Evolutionary conservation across 2,888 invertebrate species (phyloP), one percentile per base, ranked within the genome.

Genomic region (Anagyrus pseudococci): DNA sequence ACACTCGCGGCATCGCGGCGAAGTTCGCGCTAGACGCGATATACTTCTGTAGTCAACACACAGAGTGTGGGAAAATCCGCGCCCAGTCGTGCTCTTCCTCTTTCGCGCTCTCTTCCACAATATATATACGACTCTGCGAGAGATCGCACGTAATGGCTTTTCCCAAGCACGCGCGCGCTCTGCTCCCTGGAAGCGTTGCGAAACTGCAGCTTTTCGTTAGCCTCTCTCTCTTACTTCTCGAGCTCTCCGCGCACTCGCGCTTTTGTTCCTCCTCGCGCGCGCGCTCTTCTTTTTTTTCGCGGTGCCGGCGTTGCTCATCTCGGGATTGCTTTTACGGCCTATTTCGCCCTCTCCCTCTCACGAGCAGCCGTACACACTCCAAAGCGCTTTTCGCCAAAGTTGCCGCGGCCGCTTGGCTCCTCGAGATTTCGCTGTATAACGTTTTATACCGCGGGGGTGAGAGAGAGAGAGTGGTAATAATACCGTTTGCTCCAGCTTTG

Each of bases 61-160:
- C 23, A 10, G 43, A 54, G 58, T 54, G 58, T 62, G 62, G 58
- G 62, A 58, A 62, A 62, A 48, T 62, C 58, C 40, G 33, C 58
- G 22, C 33, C 48, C 57, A 40, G 43, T 41, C 48, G 2, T 47
- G 1, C 29, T 41, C 19, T 23, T 7, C 17, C 33, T 46, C 25
- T 22, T 22, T 46, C 17, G 3, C 10, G 3, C 22, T 10, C 25
- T n/a, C 26, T 29, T 44, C 23, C 23, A 13, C 20, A 17, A 37
- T 19, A 4, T 15, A n/a, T 29, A 20, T 33, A 44, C 23, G 13
- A 37, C 37, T 40, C n/a, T 26, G 50, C 44, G 23, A 20, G 23
- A 37, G 41, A 57, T 49, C 41, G 50, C 50, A 22, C 17, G 43
- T 50, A 55, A 40, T 50, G 50, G 47, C 44, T 19, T 37, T 52